Conservation (phyloP, 2,113 vertebrate species). For the Chlorodrepanis virens region DNA sequence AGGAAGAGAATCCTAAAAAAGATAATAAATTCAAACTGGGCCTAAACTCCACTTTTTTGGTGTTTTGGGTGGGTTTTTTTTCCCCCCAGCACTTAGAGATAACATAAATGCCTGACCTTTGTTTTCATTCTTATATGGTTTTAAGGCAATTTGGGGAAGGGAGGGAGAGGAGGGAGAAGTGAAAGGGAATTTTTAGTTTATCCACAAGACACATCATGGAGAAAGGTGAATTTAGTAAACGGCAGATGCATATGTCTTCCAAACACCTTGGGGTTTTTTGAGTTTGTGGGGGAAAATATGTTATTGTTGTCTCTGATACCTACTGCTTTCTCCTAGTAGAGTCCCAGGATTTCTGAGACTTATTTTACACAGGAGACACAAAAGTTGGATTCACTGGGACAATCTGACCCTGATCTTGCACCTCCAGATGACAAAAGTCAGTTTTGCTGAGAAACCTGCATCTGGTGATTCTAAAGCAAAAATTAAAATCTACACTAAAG, state of each 20-base stretch:
- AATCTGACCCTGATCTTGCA: neutral
- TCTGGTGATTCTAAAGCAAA: neutral
- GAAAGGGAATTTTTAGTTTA: neutral
- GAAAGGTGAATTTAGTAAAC: neutral
- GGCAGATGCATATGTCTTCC: neutral
- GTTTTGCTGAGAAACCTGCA: neutral
- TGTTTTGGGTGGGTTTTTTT: neutral
- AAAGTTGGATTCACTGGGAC: neutral
- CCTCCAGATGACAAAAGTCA: neutral
- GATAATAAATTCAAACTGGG: neutral
- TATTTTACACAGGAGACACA: neutral
- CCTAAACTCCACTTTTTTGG: neutral
- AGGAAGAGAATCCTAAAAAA: neutral
- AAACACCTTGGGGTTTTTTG: neutral
- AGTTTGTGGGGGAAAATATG: neutral
- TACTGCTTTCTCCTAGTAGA: neutral
- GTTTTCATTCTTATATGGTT: neutral
- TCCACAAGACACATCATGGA: neutral
- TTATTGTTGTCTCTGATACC: neutral
- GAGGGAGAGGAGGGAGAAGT: neutral
- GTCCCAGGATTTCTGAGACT: neutral
- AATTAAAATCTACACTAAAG: neutral
- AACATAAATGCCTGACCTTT: neutral
- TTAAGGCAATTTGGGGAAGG: neutral
- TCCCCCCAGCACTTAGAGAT: neutral